Evolutionary conservation across 1,140 invertebrate species (phyloP), one percentile per base, ranked within the genome.

Genomic region (Latrodectus geometricus): DNA sequence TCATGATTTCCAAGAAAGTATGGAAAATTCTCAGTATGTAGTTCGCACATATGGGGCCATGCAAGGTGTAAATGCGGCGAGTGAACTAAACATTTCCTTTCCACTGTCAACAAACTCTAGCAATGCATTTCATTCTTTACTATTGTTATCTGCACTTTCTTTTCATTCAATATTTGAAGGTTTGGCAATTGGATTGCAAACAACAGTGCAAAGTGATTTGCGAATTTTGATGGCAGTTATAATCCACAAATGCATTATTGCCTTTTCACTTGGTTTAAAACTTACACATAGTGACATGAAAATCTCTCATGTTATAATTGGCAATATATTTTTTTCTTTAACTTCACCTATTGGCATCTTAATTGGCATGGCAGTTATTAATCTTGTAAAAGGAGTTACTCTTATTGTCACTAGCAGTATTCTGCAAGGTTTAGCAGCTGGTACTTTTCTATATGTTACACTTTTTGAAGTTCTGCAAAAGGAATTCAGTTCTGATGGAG

Each of bases 91-190:
- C 54, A 61, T 61, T 14, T 14, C 54, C 54, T 61, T 61, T 17
- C 54, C 54, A 61, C 8, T 14, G 17, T 2, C 11, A 61, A 11
- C 11, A 17, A 11, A 11, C 17, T 17, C 11, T 12, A 74, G 87
- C 20, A 88, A 77, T 56, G 94, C 94, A 14, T 91, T 97, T 11
- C 91, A 95, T 83, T 95, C 95, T 35, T 90, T 96, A 20, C 91
- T 97, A 70, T 95, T 97, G 80, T 95, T 98, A 0, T 91, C 97
- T 35, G 97, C 97, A 2, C 92, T 98, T 14, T 97, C 96, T 8
- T 94, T 98, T 78, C 97, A 98, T 90, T 96, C 97, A 88, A 92
- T 97, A 0, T 97, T 98, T 89, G 97, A 98, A 93, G 97, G 97
- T 0, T 91, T 96, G 75, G 95, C 96, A 0, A 94, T 96, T 11